Percentiles rank a stretch among this genome's conserved stretches.
Evolutionary conservation across 2,797 vertebrate genomes (phyloP).

Genomic region (Kryptopterus vitreolus): DNA sequence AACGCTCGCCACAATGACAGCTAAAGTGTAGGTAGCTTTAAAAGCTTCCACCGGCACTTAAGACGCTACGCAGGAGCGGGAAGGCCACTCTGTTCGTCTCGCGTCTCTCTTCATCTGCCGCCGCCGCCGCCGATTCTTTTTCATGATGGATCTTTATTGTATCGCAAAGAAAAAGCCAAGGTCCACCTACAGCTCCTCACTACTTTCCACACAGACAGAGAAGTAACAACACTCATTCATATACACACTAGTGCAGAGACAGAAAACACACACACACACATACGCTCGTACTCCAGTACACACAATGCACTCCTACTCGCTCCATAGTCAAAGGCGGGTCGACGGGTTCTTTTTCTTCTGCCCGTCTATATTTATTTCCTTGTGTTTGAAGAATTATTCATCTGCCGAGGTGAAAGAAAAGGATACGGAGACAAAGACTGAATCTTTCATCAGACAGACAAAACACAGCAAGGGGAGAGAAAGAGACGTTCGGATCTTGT

Average conservation of each 20-base stretch:
- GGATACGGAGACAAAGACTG: not conserved
- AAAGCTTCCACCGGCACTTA: conserved; percentile 23
- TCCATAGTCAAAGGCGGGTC: conserved; percentile 20
- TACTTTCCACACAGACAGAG: conserved; percentile 6
- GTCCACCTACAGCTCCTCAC: conserved; percentile 9
- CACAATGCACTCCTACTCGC: not conserved
- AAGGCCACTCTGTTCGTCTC: not conserved
- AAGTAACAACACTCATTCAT: conserved; percentile 4
- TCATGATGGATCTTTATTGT: conserved; percentile 1
- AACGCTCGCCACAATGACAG: conserved; percentile 1
- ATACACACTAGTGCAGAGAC: conserved; percentile 6
- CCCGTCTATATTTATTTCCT: conserved; percentile 33
- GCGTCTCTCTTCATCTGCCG: conserved; percentile 29
- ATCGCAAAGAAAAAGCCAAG: not conserved
- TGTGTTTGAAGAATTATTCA: conserved; percentile 38
- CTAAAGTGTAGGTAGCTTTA: conserved; percentile 8
- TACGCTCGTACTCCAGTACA: not conserved
- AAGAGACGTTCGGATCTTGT: not conserved
- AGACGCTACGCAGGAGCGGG: not conserved
- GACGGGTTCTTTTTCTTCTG: conserved; percentile 27
- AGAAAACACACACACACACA: conserved; percentile 3
- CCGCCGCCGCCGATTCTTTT: conserved; percentile 16
- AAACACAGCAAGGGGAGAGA: not conserved
- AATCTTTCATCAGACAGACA: conserved; percentile 5
- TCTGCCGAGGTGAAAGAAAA: conserved; percentile 11